phyloP scores from a whole-genome alignment of 2,888 invertebrate genomes.

The Neuroscelio doddi region DNA sequence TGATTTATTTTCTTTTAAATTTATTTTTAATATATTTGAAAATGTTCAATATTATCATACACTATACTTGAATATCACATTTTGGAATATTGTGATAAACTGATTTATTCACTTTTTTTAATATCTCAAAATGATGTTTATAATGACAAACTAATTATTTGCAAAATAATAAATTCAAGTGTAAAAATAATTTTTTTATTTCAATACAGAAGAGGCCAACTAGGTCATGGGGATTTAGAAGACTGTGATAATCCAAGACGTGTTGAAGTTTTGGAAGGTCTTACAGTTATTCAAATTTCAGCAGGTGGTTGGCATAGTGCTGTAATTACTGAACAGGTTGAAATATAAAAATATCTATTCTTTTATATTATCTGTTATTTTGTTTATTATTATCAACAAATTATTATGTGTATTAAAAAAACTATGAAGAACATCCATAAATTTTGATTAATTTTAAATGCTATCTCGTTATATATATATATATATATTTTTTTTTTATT shows the following conservation, averaged over 20 bases:
- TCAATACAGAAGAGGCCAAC: slow-evolving; percentile 83
- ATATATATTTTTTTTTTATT: too few species aligned
- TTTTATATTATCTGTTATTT: not conserved
- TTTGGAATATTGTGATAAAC: too few species aligned
- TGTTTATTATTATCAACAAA: not conserved
- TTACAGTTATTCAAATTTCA: slow-evolving; percentile 80
- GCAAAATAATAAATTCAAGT: too few species aligned
- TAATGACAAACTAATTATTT: not conserved
- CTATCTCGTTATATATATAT: too few species aligned
- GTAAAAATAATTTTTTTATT: not conserved
- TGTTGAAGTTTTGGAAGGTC: slow-evolving; percentile 83
- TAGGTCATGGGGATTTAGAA: slow-evolving; percentile 85
- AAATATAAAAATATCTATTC: not conserved
- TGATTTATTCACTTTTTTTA: not conserved
- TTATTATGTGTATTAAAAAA: too few species aligned
- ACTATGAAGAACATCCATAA: too few species aligned
- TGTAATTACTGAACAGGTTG: slow-evolving; percentile 79
- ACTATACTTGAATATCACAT: too few species aligned
- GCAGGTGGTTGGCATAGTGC: slow-evolving; percentile 92
- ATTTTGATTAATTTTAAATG: too few species aligned
- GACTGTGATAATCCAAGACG: slow-evolving; percentile 77
- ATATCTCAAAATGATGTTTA: not conserved
- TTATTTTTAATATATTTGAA: too few species aligned
- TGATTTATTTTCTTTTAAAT: too few species aligned
- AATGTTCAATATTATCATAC: too few species aligned